A percentile compares a stretch with the other conserved stretches of the same genome.
Conservation (phyloP, 1,140 invertebrate genomes). For the Drosophila teissieri region DNA sequence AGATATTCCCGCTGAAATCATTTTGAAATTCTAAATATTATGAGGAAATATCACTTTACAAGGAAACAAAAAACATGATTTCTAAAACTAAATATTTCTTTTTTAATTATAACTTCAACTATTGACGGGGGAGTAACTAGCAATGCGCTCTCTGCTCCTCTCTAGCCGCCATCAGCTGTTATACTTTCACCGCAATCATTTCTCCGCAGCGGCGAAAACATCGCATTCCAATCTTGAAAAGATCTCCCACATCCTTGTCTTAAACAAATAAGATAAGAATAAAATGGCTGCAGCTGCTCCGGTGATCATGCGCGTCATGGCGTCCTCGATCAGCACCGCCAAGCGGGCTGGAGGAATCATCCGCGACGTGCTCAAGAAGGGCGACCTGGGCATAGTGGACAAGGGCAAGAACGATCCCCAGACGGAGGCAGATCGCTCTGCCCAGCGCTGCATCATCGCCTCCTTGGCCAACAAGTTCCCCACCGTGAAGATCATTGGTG, state of each 20-base stretch:
- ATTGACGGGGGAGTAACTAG: background rate
- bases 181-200: slow-evolving; percentile 19
- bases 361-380: slow-evolving; percentile 93
- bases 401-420: slow-evolving; percentile 96
- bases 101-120: too few relatives aligned
- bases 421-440: slow-evolving; percentile 98
- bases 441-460: slow-evolving; percentile 95
- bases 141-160: background rate
- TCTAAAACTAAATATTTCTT: too few relatives aligned
- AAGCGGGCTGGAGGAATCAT: slow-evolving; percentile 94
- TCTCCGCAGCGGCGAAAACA: background rate
- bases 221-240: slow-evolving; percentile 8
- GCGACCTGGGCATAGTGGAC: slow-evolving; percentile 95
- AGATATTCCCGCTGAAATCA: background rate
- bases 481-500: slow-evolving; percentile 94
- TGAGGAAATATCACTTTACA: background rate
- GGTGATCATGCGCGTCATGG: slow-evolving; percentile 86
- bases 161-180: slow-evolving; percentile 10
- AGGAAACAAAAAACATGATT: too few relatives aligned
- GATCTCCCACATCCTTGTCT: background rate
- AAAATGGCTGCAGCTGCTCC: slow-evolving; percentile 69
- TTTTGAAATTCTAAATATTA: too few relatives aligned
- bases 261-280: slow-evolving; percentile 19
- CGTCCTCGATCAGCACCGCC: slow-evolving; percentile 88
- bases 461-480: slow-evolving; percentile 94